Conservation (phyloP, 2,113 vertebrate genomes). For the Dunckerocampus dactyliophorus region DNA sequence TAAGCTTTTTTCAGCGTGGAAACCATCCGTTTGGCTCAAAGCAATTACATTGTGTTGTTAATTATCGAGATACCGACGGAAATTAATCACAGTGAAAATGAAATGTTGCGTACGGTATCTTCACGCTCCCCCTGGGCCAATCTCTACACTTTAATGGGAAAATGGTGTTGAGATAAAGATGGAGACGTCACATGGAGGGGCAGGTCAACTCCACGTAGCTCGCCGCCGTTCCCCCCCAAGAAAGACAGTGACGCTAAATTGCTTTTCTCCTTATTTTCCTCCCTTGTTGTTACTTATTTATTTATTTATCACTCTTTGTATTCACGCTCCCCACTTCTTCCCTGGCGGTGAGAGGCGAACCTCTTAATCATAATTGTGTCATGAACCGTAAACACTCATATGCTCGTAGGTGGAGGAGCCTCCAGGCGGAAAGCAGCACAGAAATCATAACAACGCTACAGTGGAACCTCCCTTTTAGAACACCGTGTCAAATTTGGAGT, state of each 20-base stretch:
- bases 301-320: background rate
- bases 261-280: conserved; percentile 20
- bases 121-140: background rate
- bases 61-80: background rate
- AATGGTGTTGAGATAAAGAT: background rate
- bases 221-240: conserved; percentile 14
- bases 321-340: background rate
- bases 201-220: conserved; percentile 26
- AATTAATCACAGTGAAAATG: conserved; percentile 2
- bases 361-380: conserved; percentile 63
- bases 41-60: conserved; percentile 2
- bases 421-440: conserved; percentile 18
- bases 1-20: background rate
- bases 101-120: background rate
- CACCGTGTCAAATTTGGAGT: too few relatives aligned
- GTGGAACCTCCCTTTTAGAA: background rate
- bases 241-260: conserved; percentile 45
- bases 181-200: conserved; percentile 4
- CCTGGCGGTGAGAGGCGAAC: conserved; percentile 37
- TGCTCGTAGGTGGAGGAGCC: conserved; percentile 31
- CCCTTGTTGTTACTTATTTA: background rate
- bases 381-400: conserved; percentile 54
- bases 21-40: background rate
- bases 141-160: background rate
- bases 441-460: background rate